Percentiles rank a stretch among this genome's conserved stretches.
Evolutionary conservation across 2,113 vertebrate genomes (phyloP).

Genomic region (Pogona vitticeps): DNA sequence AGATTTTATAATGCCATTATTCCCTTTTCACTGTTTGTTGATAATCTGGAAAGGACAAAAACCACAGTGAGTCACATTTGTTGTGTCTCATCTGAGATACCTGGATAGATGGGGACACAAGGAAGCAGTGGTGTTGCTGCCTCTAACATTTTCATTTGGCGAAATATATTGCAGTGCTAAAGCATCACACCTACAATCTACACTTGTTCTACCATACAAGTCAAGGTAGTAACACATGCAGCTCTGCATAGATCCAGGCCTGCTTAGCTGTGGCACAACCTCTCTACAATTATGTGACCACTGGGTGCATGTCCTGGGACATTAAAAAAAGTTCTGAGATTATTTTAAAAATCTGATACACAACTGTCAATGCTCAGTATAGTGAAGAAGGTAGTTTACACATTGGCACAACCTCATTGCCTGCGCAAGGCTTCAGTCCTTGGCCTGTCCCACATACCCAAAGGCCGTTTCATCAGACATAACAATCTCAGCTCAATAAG

Average conservation of each 20-base stretch:
- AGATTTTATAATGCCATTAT: neutral
- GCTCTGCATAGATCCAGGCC: neutral
- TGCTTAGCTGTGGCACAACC: neutral
- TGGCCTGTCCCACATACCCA: no score
- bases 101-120: neutral
- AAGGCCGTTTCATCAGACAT: neutral
- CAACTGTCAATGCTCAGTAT: neutral
- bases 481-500: neutral
- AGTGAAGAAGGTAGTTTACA: neutral
- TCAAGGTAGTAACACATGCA: neutral
- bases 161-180: neutral
- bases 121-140: no score
- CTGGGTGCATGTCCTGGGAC: neutral
- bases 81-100: neutral
- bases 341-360: conserved; percentile 3
- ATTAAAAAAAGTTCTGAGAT: neutral
- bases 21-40: neutral
- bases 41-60: neutral
- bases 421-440: neutral
- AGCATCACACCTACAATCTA: neutral
- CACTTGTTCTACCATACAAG: neutral
- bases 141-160: neutral
- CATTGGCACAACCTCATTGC: neutral
- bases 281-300: neutral
- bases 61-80: neutral